Conservation (phyloP, 2,888 invertebrate species). For the Abrostola tripartita region DNA sequence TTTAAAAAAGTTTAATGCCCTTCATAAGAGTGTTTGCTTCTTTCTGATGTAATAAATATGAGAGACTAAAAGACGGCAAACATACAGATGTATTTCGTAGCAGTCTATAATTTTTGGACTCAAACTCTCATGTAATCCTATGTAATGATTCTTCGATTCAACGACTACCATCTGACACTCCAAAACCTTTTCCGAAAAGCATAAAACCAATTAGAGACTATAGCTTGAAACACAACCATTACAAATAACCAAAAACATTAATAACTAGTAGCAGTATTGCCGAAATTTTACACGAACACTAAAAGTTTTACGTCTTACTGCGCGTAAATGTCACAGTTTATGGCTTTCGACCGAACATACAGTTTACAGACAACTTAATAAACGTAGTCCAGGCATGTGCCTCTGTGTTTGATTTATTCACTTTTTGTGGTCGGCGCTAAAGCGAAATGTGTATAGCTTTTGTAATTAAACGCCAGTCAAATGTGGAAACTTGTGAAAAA, state of each 20-base stretch:
- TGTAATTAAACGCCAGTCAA: slow-evolving; percentile 47
- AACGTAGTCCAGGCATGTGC: slow-evolving; percentile 28
- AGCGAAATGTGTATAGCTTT: slow-evolving; percentile 18
- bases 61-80: too few species aligned
- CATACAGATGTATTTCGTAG: too few species aligned
- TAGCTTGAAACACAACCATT: slow-evolving; percentile 6
- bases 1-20: neutral
- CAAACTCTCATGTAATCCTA: too few species aligned
- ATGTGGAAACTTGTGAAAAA: slow-evolving; percentile 23
- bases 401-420: slow-evolving; percentile 32
- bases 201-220: neutral
- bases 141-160: too few species aligned
- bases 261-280: slow-evolving; percentile 15
- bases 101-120: too few species aligned
- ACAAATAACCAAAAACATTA: neutral
- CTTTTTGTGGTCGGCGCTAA: slow-evolving; percentile 17
- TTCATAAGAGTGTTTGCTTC: too few species aligned
- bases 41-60: too few species aligned
- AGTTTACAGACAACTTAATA: slow-evolving; percentile 38
- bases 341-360: slow-evolving; percentile 25
- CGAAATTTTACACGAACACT: slow-evolving; percentile 21
- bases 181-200: neutral
- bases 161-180: too few species aligned
- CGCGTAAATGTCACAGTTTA: slow-evolving; percentile 43
- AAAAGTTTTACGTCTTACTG: slow-evolving; percentile 25